Evolutionary conservation across 2,797 vertebrate species (phyloP).

Genomic region (Tragelaphus eurycerus): DNA sequence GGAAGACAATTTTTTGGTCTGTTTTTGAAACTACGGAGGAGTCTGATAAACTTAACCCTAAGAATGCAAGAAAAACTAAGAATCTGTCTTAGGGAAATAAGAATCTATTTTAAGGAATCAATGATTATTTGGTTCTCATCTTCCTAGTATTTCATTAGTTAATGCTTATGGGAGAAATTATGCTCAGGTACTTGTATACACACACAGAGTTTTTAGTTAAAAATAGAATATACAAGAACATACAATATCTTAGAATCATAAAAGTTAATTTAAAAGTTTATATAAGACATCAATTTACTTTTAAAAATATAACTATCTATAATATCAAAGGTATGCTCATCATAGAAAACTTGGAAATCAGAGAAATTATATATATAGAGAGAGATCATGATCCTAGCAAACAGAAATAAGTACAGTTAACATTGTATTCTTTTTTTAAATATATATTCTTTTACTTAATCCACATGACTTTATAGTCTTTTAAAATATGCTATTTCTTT

Average conservation of each 20-base stretch:
- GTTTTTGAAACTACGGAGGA: neutral
- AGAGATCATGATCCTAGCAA: neutral
- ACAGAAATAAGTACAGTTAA: neutral
- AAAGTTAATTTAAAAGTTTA: neutral
- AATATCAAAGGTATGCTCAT: neutral
- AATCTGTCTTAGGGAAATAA: neutral
- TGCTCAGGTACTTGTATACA: neutral
- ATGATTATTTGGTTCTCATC: constrained; percentile 15
- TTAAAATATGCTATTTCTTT: neutral
- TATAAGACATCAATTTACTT: neutral
- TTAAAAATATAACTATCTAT: neutral
- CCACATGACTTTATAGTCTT: neutral
- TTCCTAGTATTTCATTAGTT: neutral
- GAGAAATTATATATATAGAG: neutral
- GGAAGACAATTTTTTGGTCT: neutral
- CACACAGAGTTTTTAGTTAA: neutral
- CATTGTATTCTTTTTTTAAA: neutral
- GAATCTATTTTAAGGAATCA: neutral
- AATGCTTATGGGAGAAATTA: neutral
- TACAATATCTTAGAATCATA: neutral
- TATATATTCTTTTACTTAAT: neutral
- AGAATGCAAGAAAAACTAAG: neutral
- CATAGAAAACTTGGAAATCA: constrained; percentile 3
- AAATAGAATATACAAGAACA: neutral
- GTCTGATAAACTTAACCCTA: neutral